Conservation (phyloP, 2,113 vertebrate species). For the Galbula dea region DNA sequence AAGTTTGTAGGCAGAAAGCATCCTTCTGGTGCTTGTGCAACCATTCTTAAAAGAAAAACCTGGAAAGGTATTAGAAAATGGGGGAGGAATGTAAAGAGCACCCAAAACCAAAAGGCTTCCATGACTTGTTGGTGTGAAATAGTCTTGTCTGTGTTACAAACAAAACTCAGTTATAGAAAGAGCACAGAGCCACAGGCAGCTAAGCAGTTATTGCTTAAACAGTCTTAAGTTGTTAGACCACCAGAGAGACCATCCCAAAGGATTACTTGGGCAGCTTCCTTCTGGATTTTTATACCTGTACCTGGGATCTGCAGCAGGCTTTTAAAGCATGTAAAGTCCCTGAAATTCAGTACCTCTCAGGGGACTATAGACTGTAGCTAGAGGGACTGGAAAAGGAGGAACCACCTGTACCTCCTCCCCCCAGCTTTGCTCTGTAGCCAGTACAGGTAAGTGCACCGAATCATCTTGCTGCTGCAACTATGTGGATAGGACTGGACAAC, state of each 20-base stretch:
- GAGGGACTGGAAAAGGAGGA: background rate
- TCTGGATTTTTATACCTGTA: background rate
- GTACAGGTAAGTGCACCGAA: background rate
- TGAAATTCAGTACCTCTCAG: accelerated
- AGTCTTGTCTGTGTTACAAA: accelerated
- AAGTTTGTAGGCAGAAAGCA: background rate
- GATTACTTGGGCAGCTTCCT: background rate
- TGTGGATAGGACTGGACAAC: background rate
- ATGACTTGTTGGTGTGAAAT: too few relatives aligned
- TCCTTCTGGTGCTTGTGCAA: accelerated
- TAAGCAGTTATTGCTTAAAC: background rate
- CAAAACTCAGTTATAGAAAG: too few relatives aligned
- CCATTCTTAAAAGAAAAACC: background rate
- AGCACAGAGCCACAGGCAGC: background rate
- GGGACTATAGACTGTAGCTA: background rate
- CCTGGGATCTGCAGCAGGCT: background rate
- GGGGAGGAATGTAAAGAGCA: background rate
- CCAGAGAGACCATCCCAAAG: background rate
- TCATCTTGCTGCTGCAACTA: background rate
- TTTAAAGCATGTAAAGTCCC: background rate
- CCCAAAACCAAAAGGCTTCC: background rate
- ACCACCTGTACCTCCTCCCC: accelerated
- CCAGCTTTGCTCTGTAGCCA: background rate
- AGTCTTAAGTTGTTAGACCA: background rate
- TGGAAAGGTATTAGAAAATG: background rate